A percentile compares a stretch with the other conserved stretches of the same genome.
phyloP scores from a whole-genome alignment of 2,113 vertebrate species.

The Eublepharis macularius region DNA sequence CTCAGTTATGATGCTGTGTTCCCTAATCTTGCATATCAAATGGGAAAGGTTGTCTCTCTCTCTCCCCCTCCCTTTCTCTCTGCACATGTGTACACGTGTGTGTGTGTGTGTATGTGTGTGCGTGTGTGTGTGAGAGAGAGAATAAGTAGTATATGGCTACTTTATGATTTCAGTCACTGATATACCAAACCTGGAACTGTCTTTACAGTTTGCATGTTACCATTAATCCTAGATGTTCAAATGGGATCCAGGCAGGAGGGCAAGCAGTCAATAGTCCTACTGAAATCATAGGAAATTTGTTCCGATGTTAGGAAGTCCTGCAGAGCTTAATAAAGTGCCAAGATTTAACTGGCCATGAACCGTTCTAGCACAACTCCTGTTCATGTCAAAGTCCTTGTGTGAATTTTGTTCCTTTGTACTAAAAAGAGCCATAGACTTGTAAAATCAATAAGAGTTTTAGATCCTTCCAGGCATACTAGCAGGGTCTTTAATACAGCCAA shows the following conservation, averaged over 20 bases:
- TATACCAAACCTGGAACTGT: neutral
- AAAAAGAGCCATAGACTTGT: neutral
- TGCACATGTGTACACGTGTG: no score
- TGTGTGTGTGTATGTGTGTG: neutral
- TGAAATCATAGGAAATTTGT: neutral
- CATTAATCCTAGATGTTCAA: neutral
- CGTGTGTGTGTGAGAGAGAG: neutral
- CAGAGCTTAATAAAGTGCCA: neutral
- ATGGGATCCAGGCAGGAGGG: neutral
- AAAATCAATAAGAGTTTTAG: neutral
- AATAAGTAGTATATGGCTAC: neutral
- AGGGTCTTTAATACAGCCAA: neutral
- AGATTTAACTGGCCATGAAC: neutral
- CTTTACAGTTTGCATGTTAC: neutral
- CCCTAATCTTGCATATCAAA: neutral
- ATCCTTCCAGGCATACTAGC: neutral
- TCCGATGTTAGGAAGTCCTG: neutral
- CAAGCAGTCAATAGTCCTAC: neutral
- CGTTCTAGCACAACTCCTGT: neutral
- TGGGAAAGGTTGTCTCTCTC: no score
- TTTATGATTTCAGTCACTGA: neutral
- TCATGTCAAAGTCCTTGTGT: neutral
- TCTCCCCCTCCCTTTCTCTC: no score
- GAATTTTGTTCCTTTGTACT: neutral
- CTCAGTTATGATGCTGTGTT: neutral